Base-by-base conservation (phyloP, 2,797 vertebrate genomes). In the Sphenodon punctatus region DNA sequence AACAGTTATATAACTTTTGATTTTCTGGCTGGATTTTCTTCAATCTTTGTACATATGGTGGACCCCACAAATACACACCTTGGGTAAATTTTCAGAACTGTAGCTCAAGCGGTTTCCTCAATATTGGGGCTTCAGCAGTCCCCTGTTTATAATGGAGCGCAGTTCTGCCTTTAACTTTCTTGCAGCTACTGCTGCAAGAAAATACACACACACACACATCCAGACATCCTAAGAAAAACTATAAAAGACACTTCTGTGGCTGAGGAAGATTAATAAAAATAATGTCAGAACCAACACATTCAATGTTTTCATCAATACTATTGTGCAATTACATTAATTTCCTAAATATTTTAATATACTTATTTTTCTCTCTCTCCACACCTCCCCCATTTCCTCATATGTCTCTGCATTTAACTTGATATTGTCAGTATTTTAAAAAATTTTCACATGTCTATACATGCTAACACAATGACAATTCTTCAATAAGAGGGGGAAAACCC, bases 361-460 rank as follows among this genome's bases (percentile, higher is more conserved):
- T 63, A 39, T 75, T 85, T 74, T 79, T 53, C 20, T 84, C 19
- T 59, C n/a, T n/a, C n/a, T n/a, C n/a, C n/a, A n/a, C n/a, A n/a
- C n/a, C n/a, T n/a, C 61, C 3, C 61, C 13, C 75, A 45, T 86
- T 78, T 68, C 77, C 74, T 82, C 23, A 73, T 53, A 32, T 0
- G 0, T 42, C 23, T 68, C 69, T 86, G 56, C 46, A 77, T 77
- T n/a, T 67, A 79, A 65, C 69, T 67, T 78, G 75, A 61, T 11
- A 61, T 72, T 68, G 72, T 71, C 7, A 8, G 36, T 64, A 69
- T 76, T 89, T 84, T 89, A 74, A 80, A 80, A 66, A 55, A 76
- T 39, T 34, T 34, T 82, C 38, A 27, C 39, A 11, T 11, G 65
- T 8, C 61, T 51, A 2, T 39, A 73, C 63, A 41, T 61, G 39